These are phyloP conservation scores for Aldrovandia affinis DNA, from an alignment of 2,797 vertebrate genomes.

Conservation along the genomic window DNA sequence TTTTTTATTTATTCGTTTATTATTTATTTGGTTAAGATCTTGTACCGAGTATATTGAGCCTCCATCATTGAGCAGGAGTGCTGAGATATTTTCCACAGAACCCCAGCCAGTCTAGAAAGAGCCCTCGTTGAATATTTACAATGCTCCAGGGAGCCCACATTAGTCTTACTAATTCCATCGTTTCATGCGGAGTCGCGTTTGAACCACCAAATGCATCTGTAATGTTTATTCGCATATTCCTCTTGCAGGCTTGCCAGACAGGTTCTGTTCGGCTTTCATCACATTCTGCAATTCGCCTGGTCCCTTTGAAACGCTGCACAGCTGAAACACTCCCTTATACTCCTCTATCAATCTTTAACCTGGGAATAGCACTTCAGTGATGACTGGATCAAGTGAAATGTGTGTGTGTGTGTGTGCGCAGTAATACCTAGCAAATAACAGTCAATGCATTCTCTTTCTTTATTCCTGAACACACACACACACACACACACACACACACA, in stretches of 20 bases:
- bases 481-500: not conserved
- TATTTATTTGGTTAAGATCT: not conserved
- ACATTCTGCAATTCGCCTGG: not conserved
- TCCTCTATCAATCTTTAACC: not conserved
- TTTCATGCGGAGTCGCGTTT: not conserved
- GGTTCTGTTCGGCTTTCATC: not conserved
- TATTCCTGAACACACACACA: too few relatives aligned
- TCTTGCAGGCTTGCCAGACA: not conserved
- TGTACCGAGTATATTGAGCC: not conserved
- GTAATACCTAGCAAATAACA: too few relatives aligned
- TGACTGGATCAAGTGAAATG: not conserved
- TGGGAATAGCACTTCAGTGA: not conserved
- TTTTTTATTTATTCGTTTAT: not conserved
- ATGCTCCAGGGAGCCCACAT: not conserved
- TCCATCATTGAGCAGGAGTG: not conserved
- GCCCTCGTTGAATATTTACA: not conserved
- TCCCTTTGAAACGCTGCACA: not conserved
- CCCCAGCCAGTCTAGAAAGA: not conserved
- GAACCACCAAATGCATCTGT: not conserved
- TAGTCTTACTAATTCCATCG: slow-evolving; percentile 3
- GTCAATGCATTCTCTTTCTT: too few relatives aligned
- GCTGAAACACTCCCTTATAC: not conserved
- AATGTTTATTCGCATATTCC: slow-evolving; percentile 3
- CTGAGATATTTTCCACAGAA: not conserved
- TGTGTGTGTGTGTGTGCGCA: not conserved